Conservation (phyloP, 2,888 invertebrate species). For the Serrognathus titanus region DNA sequence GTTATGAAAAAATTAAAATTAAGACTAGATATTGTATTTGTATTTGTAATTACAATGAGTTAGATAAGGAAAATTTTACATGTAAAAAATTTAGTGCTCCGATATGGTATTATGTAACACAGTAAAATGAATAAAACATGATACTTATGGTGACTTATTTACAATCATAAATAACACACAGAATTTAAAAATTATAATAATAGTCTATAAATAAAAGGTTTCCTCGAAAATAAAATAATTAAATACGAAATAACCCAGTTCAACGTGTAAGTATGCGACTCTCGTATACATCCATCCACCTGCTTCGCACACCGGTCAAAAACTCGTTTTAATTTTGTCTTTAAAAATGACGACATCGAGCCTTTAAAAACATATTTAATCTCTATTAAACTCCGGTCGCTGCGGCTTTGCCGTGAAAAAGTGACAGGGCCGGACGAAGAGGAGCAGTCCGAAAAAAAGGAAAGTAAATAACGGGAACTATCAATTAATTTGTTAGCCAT, state of each 20-base stretch:
- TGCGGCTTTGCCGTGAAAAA: neutral
- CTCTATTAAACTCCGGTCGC: neutral
- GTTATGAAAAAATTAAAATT: too few species aligned
- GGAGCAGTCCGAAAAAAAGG: neutral
- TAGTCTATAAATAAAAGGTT: conserved; percentile 2
- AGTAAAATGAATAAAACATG: too few species aligned
- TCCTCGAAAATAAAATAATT: conserved; percentile 12
- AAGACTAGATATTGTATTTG: too few species aligned
- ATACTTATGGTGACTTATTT: too few species aligned
- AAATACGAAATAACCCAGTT: conserved; percentile 1
- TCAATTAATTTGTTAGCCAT: neutral
- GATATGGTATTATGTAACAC: too few species aligned
- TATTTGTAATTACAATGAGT: too few species aligned
- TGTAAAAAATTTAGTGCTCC: too few species aligned
- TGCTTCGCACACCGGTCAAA: neutral
- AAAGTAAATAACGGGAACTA: neutral
- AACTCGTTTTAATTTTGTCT: neutral
- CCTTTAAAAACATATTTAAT: conserved; percentile 1
- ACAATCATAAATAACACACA: too few species aligned
- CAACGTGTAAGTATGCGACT: neutral
- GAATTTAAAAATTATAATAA: too few species aligned
- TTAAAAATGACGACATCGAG: neutral
- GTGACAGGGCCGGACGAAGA: neutral
- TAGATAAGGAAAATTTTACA: too few species aligned
- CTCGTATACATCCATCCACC: neutral